A percentile compares a stretch with the other conserved stretches of the same genome.
Evolutionary conservation across 2,888 invertebrate species (phyloP).

Genomic region (Torymus texanus): DNA sequence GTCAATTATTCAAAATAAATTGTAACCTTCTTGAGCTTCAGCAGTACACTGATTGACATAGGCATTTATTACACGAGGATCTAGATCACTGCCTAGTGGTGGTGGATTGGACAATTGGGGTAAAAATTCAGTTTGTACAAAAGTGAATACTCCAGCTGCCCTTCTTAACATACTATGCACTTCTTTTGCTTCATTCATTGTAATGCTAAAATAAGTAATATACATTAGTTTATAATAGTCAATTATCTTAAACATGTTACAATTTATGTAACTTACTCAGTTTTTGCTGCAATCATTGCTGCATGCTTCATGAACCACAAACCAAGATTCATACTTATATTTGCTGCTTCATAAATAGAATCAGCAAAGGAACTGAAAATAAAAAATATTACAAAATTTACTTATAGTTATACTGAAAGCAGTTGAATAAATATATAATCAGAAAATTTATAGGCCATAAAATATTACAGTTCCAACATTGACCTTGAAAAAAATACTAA

Average conservation of each 20-base stretch:
- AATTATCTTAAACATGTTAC: neutral
- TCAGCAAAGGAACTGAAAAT: conserved; percentile 73
- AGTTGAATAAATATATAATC: no score
- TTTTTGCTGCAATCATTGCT: conserved; percentile 77
- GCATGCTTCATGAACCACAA: conserved; percentile 82
- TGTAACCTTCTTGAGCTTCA: conserved; percentile 80
- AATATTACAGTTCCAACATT: no score
- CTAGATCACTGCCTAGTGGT: conserved; percentile 77
- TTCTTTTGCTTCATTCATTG: conserved; percentile 80
- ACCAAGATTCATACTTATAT: conserved; percentile 78
- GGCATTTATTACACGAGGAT: conserved; percentile 78
- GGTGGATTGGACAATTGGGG: conserved; percentile 71
- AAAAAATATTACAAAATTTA: conserved; percentile 22
- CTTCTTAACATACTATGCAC: conserved; percentile 79
- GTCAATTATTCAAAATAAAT: conserved; percentile 6
- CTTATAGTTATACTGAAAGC: neutral
- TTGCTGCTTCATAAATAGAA: conserved; percentile 78
- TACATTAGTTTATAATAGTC: no score
- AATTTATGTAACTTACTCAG: conserved; percentile 65
- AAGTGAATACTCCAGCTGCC: conserved; percentile 80
- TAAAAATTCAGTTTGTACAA: conserved; percentile 76
- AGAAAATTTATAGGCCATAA: no score
- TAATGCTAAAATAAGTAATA: conserved; percentile 65
- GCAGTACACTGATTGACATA: conserved; percentile 81
- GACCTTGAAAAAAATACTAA: no score